phyloP scores from a whole-genome alignment of 2,797 vertebrate genomes.

The Neosalanx taihuensis region DNA sequence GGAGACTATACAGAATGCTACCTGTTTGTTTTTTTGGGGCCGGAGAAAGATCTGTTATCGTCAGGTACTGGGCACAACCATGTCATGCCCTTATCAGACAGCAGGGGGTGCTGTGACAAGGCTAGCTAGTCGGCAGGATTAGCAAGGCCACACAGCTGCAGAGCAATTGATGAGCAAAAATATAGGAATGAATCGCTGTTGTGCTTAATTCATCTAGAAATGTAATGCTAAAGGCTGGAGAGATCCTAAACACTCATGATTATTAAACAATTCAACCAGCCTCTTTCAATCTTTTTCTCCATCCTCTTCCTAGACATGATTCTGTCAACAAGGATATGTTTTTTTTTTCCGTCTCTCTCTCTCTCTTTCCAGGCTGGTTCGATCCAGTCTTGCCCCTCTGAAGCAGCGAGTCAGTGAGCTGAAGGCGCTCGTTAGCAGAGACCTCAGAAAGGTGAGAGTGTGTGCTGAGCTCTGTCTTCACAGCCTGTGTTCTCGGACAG shows the following conservation, averaged over 20 bases:
- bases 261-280: conserved; percentile 57
- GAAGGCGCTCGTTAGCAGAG: conserved; percentile 31
- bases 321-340: conserved; percentile 18
- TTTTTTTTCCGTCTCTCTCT: conserved; percentile 31
- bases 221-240: conserved; percentile 41
- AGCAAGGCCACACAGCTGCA: conserved; percentile 29
- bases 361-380: neutral
- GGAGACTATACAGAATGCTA: conserved; percentile 46
- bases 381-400: conserved; percentile 34
- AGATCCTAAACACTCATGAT: conserved; percentile 54
- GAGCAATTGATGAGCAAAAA: conserved; percentile 18
- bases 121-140: neutral
- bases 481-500: conserved; percentile 52
- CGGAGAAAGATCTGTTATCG: conserved; percentile 42
- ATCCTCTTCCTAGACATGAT: neutral
- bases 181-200: conserved; percentile 37
- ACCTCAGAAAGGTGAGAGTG: conserved; percentile 26
- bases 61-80: conserved; percentile 13
- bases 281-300: conserved; percentile 20
- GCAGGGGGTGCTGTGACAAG: conserved; percentile 10
- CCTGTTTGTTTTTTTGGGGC: conserved; percentile 57
- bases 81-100: neutral
- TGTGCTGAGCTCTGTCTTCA: conserved; percentile 53
- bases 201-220: conserved; percentile 11
- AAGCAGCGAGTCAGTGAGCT: conserved; percentile 62